phyloP scores from a whole-genome alignment of 1,140 invertebrate genomes.

The Propsilocerus akamusi region DNA sequence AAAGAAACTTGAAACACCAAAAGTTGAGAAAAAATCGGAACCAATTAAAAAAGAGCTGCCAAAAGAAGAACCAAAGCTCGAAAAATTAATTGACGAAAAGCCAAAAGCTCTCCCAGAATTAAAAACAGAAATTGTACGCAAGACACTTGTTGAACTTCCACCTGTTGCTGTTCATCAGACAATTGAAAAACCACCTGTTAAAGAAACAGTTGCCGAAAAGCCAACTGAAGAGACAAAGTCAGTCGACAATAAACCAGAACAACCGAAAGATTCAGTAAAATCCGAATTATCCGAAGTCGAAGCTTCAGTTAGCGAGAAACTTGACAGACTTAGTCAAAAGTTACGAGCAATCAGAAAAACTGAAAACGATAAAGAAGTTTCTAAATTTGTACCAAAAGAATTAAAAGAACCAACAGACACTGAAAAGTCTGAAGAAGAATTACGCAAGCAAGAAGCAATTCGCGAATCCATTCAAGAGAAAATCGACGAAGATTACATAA shows the following conservation, averaged over 20 bases:
- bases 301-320: conserved; percentile 3
- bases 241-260: conserved; percentile 5
- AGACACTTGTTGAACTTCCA: not conserved
- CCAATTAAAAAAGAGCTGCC: conserved; percentile 1
- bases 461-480: not conserved
- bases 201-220: not conserved
- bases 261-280: conserved; percentile 5
- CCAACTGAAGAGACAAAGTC: not conserved
- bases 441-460: not conserved
- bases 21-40: conserved; percentile 8
- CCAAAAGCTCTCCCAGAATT: conserved; percentile 3
- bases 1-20: conserved; percentile 2
- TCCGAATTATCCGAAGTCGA: conserved; percentile 5
- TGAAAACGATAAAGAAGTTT: conserved; percentile 1
- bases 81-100: conserved; percentile 1
- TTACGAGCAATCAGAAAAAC: conserved; percentile 5
- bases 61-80: conserved; percentile 5
- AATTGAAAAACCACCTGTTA: not conserved
- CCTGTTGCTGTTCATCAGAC: not conserved
- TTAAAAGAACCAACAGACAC: not conserved
- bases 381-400: not conserved
- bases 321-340: conserved; percentile 6
- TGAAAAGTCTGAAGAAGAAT: not conserved
- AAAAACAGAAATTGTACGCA: not conserved
- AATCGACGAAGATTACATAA: conserved; percentile 2